A percentile compares a stretch with the other conserved stretches of the same genome.
Conservation (phyloP, 2,888 invertebrate species). For the Nysson spinosus region DNA sequence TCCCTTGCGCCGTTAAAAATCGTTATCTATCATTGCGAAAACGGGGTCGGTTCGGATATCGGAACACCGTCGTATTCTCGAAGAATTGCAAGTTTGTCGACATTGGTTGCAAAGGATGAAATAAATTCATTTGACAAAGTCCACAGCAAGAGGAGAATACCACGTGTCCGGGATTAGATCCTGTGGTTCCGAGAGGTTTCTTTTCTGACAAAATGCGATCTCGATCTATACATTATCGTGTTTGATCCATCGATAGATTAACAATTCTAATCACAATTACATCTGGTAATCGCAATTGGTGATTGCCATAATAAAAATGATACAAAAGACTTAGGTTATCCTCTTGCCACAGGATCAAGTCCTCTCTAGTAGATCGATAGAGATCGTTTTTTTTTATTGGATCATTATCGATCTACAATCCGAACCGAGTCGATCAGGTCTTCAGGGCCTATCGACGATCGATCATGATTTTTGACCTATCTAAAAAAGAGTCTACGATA, state of each 20-base stretch:
- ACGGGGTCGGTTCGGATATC: conserved; percentile 39
- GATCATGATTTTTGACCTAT: conserved; percentile 36
- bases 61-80: conserved; percentile 25
- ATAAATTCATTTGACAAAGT: too few species aligned
- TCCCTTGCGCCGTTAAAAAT: conserved; percentile 14
- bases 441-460: conserved; percentile 32
- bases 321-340: conserved; percentile 6
- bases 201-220: too few species aligned
- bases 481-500: conserved; percentile 42
- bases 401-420: conserved; percentile 27
- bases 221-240: too few species aligned
- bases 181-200: too few species aligned
- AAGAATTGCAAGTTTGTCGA: too few species aligned
- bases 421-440: conserved; percentile 32
- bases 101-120: too few species aligned
- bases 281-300: too few species aligned
- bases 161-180: too few species aligned
- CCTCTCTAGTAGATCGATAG: conserved; percentile 28
- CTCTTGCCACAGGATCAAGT: conserved; percentile 29
- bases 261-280: background rate
- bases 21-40: conserved; percentile 27
- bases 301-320: too few species aligned
- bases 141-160: too few species aligned
- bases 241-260: too few species aligned
- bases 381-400: background rate